Conservation (phyloP, 2,113 vertebrate species). For the Mungos mungo region DNA sequence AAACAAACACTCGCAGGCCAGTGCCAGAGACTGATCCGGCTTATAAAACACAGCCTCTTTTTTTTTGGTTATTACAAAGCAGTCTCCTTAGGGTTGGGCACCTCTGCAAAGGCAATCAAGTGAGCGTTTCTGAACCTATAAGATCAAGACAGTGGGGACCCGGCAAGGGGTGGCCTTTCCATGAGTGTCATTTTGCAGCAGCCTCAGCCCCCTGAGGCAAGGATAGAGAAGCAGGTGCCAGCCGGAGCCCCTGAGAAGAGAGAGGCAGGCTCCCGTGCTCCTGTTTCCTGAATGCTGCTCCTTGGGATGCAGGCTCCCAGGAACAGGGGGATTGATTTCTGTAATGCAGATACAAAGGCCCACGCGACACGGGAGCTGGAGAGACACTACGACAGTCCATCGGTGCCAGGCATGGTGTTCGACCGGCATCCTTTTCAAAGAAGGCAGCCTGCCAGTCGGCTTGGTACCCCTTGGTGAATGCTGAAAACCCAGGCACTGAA, state of each 20-base stretch:
- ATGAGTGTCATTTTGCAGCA: neutral
- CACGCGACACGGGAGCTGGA: neutral
- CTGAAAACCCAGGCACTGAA: conserved; percentile 33
- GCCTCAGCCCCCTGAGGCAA: neutral
- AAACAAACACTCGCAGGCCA: neutral
- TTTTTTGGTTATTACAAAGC: neutral
- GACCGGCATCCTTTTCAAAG: conserved; percentile 38
- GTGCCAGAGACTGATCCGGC: neutral
- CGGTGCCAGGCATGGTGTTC: neutral
- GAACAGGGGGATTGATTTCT: conserved; percentile 22
- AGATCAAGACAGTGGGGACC: fast-evolving
- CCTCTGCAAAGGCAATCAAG: neutral
- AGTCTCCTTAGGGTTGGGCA: neutral
- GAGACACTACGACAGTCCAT: neutral
- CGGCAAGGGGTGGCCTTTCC: neutral
- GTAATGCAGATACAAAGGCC: conserved; percentile 12
- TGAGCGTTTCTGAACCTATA: neutral
- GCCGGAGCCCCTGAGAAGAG: neutral
- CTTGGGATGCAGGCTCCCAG: neutral
- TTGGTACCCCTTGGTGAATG: neutral
- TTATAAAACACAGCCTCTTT: neutral
- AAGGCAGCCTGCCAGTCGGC: neutral
- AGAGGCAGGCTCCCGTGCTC: fast-evolving
- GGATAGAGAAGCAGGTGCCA: neutral
- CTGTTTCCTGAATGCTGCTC: neutral